Evolutionary conservation across 2,797 vertebrate species (phyloP).

Genomic region (Lepidocolaptes lacrymiger): DNA sequence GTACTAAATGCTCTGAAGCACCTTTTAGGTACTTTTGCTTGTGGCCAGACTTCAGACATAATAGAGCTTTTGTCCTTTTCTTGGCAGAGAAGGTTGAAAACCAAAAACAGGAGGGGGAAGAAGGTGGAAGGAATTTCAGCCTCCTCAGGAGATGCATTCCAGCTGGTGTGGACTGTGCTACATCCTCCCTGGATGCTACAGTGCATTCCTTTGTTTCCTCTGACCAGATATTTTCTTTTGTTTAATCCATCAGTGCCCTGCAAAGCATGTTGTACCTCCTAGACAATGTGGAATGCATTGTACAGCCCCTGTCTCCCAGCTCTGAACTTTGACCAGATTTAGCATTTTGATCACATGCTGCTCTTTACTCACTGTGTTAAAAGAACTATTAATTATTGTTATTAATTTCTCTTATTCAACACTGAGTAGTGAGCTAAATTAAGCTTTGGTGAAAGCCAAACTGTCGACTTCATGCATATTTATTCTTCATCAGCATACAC

Average conservation of each 20-base stretch:
- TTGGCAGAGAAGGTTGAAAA: slow-evolving; percentile 36
- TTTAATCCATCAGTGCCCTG: slow-evolving; percentile 1
- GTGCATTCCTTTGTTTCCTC: slow-evolving; percentile 55
- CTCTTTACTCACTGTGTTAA: neutral
- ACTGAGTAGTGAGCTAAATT: slow-evolving; percentile 27
- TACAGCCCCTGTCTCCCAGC: neutral
- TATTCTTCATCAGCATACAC: neutral
- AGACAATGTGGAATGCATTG: neutral
- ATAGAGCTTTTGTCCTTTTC: slow-evolving; percentile 60
- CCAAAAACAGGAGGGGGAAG: neutral
- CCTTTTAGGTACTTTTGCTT: slow-evolving; percentile 44
- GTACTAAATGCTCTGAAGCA: slow-evolving; percentile 9
- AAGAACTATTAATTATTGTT: slow-evolving; percentile 29
- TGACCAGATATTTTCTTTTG: slow-evolving; percentile 46
- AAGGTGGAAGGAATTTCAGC: slow-evolving; percentile 60
- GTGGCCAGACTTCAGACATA: slow-evolving; percentile 38
- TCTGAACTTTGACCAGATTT: neutral
- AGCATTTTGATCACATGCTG: neutral
- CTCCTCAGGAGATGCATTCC: slow-evolving; percentile 41
- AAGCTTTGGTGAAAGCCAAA: slow-evolving; percentile 26
- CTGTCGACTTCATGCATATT: slow-evolving; percentile 21
- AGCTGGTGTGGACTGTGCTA: neutral
- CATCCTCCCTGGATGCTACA: slow-evolving; percentile 48
- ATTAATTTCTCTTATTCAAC: slow-evolving; percentile 25
- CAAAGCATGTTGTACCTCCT: neutral